phyloP scores from a whole-genome alignment of 2,113 vertebrate species.

The Spheniscus mendiculus region DNA sequence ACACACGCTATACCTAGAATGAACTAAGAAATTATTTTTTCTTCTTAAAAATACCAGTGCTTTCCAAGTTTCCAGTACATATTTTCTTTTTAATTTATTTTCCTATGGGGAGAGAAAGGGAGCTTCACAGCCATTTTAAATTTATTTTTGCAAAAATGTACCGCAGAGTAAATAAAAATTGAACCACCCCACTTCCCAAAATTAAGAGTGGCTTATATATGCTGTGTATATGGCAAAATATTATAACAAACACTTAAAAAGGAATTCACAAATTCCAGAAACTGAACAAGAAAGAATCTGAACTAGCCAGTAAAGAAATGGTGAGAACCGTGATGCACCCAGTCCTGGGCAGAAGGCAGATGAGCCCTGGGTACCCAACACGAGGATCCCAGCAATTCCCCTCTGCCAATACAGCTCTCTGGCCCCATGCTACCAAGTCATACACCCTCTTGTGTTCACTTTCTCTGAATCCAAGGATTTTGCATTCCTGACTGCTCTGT shows the following conservation, averaged over 20 bases:
- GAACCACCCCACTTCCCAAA: neutral
- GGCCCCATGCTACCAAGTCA: neutral
- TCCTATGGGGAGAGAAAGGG: neutral
- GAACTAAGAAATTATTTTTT: neutral
- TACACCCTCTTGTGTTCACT: neutral
- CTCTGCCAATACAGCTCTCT: neutral
- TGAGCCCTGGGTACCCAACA: neutral
- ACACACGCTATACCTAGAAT: neutral
- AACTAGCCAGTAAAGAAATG: neutral
- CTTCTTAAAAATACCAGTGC: neutral
- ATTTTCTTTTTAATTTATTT: neutral
- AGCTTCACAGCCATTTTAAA: neutral
- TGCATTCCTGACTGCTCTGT: neutral
- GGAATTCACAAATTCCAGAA: neutral
- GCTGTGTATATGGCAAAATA: neutral
- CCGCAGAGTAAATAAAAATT: neutral
- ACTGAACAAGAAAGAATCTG: neutral
- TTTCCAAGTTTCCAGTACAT: neutral
- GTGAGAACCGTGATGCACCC: neutral
- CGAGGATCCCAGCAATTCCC: neutral
- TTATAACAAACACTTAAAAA: neutral
- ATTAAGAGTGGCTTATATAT: neutral
- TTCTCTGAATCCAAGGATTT: neutral
- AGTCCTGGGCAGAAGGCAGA: neutral
- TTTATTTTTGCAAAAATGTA: neutral